Base-by-base conservation (phyloP, 1,140 invertebrate genomes). In the Drosophila ananassae region DNA sequence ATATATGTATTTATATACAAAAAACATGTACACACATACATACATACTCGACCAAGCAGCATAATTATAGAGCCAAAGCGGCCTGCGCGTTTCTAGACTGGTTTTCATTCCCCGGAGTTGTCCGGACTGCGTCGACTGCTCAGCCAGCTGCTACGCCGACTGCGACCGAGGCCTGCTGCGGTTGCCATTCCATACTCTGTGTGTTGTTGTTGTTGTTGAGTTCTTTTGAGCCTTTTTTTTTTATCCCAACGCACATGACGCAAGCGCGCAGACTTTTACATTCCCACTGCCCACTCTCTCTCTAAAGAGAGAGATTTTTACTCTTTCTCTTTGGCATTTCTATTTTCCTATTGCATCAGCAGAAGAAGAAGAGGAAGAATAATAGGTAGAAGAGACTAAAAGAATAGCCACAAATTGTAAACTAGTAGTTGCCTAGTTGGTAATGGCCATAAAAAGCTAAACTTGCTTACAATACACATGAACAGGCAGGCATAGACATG, bases 231-330 rank as follows among this genome's bases (percentile, higher is more conserved):
- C 50, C 41, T 47, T 25, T 76, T 48, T 47, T 76, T 30, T 58
- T 41, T 41, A 63, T 59, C 63, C 37, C 37, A 55, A 79, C 79
- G 79, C 80, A 84, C 79, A 83, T 82, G 79, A 82, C 79, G 79
- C 79, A 82, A 82, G 79, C 79, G 63, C 71, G 63, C 73, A 84
- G 82, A 85, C 81, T 82, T 84, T 85, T 85, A 81, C 82, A 77
- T 81, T 80, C 66, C 73, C 28, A 72, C 25, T 62, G 71, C 12
- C 60, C 66, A 24, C 28, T 32, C 39, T 37, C 21, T 24, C 13
- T 41, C 52, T 41, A 13, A 17, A 17, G 17, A 17, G 17, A 17
- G 17, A 17, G 17, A 17, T 17, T 44, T 28, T 32, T 32, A 21
- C 46, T 32, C 32, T 34, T 41, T 44, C 24, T 41, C 30, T 32